These are phyloP conservation scores for Diloba caeruleocephala DNA, from an alignment of 2,888 invertebrate species.

Conservation along the genomic window DNA sequence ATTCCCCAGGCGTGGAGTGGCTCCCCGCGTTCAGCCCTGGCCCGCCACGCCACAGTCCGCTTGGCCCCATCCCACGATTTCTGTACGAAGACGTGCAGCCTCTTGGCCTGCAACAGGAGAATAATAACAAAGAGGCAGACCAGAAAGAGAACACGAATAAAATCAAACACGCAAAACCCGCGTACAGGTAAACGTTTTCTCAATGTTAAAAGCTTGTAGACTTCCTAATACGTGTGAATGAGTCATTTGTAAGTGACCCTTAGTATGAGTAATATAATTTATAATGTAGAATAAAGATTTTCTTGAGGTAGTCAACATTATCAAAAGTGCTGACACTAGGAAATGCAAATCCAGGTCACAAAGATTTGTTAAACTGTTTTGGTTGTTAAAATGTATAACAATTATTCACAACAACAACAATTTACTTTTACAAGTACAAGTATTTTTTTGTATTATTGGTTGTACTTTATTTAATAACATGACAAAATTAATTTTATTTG, in stretches of 20 bases:
- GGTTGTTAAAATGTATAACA: not conserved
- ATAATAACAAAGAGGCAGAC: constrained; percentile 83
- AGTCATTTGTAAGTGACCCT: constrained; percentile 62
- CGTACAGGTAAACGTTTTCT: constrained; percentile 85
- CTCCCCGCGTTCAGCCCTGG: constrained; percentile 87
- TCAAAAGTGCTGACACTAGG: constrained; percentile 43
- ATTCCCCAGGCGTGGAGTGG: constrained; percentile 88
- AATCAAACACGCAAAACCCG: constrained; percentile 89
- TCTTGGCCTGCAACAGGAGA: constrained; percentile 78
- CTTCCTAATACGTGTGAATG: constrained; percentile 50
- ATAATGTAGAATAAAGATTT: constrained; percentile 20
- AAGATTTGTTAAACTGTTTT: constrained; percentile 3
- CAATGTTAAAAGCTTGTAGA: constrained; percentile 42
- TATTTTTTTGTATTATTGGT: too few species aligned
- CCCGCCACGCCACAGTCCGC: constrained; percentile 85
- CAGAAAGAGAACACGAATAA: constrained; percentile 83
- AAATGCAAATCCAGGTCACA: constrained; percentile 24
- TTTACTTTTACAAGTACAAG: too few species aligned
- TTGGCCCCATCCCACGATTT: constrained; percentile 84
- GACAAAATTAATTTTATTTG: too few species aligned
- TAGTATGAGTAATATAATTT: constrained; percentile 47
- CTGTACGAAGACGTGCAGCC: constrained; percentile 86
- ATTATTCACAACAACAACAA: too few species aligned
- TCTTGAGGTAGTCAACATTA: constrained; percentile 28
- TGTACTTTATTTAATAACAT: too few species aligned